phyloP scores from a whole-genome alignment of 2,113 vertebrate genomes.

The Colius striatus region DNA sequence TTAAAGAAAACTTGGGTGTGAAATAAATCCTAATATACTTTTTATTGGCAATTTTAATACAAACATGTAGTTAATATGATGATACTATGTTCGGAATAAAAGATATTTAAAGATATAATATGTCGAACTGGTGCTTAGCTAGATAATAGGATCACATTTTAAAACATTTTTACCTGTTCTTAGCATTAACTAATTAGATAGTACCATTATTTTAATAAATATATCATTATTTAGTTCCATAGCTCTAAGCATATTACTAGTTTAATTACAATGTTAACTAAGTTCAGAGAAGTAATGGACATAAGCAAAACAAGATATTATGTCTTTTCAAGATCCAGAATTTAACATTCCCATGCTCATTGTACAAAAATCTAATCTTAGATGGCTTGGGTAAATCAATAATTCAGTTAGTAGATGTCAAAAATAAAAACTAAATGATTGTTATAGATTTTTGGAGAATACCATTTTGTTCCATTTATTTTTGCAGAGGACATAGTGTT shows the following conservation, averaged over 20 bases:
- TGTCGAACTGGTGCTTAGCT: not conserved
- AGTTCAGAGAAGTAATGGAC: not conserved
- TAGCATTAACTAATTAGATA: not conserved
- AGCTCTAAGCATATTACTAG: not conserved
- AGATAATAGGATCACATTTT: not conserved
- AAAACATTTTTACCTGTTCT: not conserved
- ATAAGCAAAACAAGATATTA: not conserved
- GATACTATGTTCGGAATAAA: not conserved
- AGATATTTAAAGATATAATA: not conserved
- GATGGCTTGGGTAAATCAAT: not conserved
- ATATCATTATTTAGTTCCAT: not conserved
- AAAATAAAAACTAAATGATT: not conserved
- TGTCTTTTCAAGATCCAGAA: not conserved
- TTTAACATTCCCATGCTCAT: not conserved
- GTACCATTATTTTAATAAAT: conserved; percentile 15
- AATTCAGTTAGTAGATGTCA: not conserved
- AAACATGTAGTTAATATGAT: not conserved
- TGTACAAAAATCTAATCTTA: not conserved
- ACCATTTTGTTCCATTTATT: not conserved
- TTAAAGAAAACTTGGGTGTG: not conserved
- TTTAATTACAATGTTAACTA: not conserved
- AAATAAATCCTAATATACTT: not conserved
- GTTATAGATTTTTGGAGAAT: not conserved
- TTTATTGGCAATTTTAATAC: not conserved
- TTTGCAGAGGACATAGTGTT: not conserved